Evolutionary conservation across 2,797 vertebrate genomes (phyloP).

Genomic region (Microchirus variegatus): DNA sequence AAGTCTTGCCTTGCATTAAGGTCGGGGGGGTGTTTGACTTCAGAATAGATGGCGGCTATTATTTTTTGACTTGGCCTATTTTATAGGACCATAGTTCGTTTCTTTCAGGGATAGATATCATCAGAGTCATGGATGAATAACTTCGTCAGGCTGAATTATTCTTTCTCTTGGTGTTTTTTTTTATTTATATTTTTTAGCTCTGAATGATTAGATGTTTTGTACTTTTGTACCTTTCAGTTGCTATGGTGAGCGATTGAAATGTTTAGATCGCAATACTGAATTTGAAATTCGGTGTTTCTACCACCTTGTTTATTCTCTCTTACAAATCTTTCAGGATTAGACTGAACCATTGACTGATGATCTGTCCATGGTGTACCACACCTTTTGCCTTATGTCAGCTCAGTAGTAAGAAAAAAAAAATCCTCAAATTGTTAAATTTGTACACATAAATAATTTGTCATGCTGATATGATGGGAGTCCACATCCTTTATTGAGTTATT

Average conservation of each 20-base stretch:
- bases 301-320: slow-evolving; percentile 1
- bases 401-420: no score
- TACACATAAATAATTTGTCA: no score
- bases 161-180: no score
- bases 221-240: slow-evolving; percentile 8
- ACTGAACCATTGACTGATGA: no score
- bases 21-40: slow-evolving; percentile 28
- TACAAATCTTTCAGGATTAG: neutral
- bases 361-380: no score
- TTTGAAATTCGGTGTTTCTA: neutral
- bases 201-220: neutral
- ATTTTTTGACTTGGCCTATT: slow-evolving; percentile 21
- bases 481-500: no score
- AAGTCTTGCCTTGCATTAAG: slow-evolving; percentile 7
- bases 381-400: no score
- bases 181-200: no score
- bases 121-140: slow-evolving; percentile 17
- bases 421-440: no score
- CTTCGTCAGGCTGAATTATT: slow-evolving; percentile 10
- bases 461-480: no score
- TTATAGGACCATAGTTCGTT: slow-evolving; percentile 15
- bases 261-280: neutral
- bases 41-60: slow-evolving; percentile 20
- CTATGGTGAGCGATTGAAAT: slow-evolving; percentile 4
- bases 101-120: slow-evolving; percentile 14